phyloP scores from a whole-genome alignment of 2,797 vertebrate genomes.

The Anableps anableps region DNA sequence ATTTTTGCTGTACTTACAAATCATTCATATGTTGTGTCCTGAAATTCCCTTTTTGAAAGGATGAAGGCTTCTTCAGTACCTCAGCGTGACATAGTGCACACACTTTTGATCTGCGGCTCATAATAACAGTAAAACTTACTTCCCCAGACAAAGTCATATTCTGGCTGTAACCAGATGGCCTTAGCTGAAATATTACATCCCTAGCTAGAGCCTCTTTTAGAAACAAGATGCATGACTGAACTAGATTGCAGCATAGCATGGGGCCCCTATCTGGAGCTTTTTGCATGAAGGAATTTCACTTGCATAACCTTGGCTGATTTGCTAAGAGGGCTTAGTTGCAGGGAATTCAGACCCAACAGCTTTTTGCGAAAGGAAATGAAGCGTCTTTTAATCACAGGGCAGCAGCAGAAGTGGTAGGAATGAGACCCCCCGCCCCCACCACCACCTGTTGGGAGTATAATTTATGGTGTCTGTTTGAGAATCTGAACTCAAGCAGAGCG shows the following conservation, averaged over 20 bases:
- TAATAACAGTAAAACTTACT: not conserved
- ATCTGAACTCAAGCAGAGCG: constrained; percentile 56
- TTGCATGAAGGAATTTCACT: constrained; percentile 72
- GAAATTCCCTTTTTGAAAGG: not conserved
- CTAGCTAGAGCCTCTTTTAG: constrained; percentile 21
- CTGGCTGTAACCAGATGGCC: not conserved
- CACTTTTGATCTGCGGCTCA: not conserved
- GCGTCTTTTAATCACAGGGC: constrained; percentile 46
- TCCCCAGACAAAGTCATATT: not conserved
- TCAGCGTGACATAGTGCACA: not conserved
- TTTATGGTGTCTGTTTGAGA: constrained; percentile 68
- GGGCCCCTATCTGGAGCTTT: constrained; percentile 53
- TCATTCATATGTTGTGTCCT: not conserved
- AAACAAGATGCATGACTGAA: constrained; percentile 51
- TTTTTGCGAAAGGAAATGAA: constrained; percentile 46
- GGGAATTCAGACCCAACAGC: constrained; percentile 53
- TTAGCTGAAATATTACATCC: not conserved
- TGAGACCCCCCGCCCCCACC: constrained; percentile 54
- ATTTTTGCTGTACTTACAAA: not conserved
- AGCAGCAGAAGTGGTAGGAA: constrained; percentile 46
- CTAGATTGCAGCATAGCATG: constrained; percentile 44
- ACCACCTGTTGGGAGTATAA: constrained; percentile 67
- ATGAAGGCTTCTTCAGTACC: not conserved
- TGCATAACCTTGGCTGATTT: constrained; percentile 70
- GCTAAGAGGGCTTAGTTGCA: constrained; percentile 58